Percentiles rank a stretch among this genome's conserved stretches.
Conservation (phyloP, 2,888 invertebrate genomes). For the Furcula furcula region DNA sequence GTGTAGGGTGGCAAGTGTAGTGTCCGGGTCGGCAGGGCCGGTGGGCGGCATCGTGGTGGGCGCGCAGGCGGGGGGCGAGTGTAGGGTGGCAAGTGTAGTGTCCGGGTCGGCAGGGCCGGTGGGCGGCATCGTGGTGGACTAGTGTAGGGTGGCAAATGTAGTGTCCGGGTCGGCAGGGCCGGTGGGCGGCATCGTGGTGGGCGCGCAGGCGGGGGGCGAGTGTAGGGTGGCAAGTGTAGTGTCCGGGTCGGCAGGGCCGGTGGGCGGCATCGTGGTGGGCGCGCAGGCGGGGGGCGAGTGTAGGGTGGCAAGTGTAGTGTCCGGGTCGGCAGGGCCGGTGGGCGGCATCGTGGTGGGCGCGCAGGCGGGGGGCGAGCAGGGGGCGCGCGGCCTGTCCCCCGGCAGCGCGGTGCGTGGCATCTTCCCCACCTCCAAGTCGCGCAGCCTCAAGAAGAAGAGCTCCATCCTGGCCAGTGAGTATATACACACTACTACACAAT, state of each 20-base stretch:
- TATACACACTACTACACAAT: too few relatives aligned
- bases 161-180: too few relatives aligned
- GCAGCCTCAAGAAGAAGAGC: conserved; percentile 87
- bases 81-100: too few relatives aligned
- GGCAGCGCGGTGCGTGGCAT: conserved; percentile 78
- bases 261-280: too few relatives aligned
- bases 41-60: too few relatives aligned
- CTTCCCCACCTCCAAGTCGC: conserved; percentile 81
- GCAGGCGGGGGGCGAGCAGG: conserved; percentile 18
- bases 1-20: too few relatives aligned
- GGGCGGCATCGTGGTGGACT: too few relatives aligned
- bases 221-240: neutral
- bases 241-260: neutral
- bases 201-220: neutral
- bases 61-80: too few relatives aligned
- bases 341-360: conserved; percentile 22
- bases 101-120: too few relatives aligned
- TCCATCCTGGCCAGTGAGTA: conserved; percentile 87
- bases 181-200: too few relatives aligned
- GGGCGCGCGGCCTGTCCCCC: conserved; percentile 53
- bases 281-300: neutral
- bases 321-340: neutral
- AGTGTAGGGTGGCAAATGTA: too few relatives aligned
- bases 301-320: neutral
- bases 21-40: too few relatives aligned